These are phyloP conservation scores for Marronus borbonicus DNA, from an alignment of 2,888 invertebrate species.

Conservation along the genomic window DNA sequence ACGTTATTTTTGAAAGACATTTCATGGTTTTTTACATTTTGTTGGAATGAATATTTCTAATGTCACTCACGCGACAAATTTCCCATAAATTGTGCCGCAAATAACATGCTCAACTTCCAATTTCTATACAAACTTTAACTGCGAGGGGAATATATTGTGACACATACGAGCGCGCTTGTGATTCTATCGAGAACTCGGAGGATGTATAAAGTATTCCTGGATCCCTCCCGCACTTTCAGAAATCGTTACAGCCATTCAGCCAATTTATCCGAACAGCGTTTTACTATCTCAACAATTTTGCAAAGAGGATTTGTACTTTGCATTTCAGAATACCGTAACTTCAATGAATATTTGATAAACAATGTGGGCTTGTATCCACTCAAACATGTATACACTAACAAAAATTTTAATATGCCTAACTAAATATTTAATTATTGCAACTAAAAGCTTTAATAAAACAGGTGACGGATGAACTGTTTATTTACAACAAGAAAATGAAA, in stretches of 20 bases:
- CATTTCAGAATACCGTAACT: not conserved
- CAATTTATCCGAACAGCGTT: constrained; percentile 11
- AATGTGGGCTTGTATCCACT: not conserved
- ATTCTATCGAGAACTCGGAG: constrained; percentile 11
- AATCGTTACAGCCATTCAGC: constrained; percentile 31
- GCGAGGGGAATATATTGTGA: constrained; percentile 7
- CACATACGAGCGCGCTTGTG: constrained; percentile 1
- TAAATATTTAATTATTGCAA: too few relatives aligned
- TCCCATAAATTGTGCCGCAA: not conserved
- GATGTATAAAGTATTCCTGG: constrained; percentile 29
- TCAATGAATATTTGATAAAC: not conserved
- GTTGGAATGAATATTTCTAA: too few relatives aligned
- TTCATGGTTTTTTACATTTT: too few relatives aligned
- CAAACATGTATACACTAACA: too few relatives aligned
- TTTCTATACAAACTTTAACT: not conserved
- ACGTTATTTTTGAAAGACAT: too few relatives aligned
- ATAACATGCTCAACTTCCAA: not conserved
- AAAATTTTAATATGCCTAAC: too few relatives aligned
- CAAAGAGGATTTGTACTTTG: constrained; percentile 13
- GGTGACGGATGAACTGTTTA: too few relatives aligned
- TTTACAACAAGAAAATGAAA: too few relatives aligned
- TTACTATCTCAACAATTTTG: constrained; percentile 1
- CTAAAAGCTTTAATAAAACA: too few relatives aligned
- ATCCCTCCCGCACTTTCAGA: constrained; percentile 21
- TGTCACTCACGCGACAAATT: not conserved